Evolutionary conservation across 2,888 invertebrate genomes (phyloP).

Genomic region (Aleiodes leptofemur): DNA sequence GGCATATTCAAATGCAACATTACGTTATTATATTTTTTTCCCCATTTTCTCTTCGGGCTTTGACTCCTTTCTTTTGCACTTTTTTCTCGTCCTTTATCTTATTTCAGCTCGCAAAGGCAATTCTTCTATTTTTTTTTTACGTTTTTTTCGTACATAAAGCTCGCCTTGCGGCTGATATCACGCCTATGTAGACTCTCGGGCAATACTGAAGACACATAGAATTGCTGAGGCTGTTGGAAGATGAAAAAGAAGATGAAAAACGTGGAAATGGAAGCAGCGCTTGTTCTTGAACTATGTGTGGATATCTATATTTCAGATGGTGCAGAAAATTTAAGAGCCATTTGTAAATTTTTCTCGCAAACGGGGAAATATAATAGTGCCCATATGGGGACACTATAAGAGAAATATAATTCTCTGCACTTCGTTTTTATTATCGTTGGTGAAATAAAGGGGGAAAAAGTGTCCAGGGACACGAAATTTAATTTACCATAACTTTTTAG

Average conservation of each 20-base stretch:
- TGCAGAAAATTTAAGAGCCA: not conserved
- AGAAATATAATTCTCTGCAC: not conserved
- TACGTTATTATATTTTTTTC: slow-evolving; percentile 18
- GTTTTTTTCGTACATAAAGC: slow-evolving; percentile 21
- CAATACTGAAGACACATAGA: slow-evolving; percentile 10
- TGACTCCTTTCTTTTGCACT: not conserved
- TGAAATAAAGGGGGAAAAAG: not conserved
- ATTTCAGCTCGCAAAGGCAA: not conserved
- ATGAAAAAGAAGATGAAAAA: slow-evolving; percentile 14
- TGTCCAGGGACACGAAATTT: too few relatives aligned
- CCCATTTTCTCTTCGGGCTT: not conserved
- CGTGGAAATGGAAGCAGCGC: too few relatives aligned
- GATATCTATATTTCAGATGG: not conserved
- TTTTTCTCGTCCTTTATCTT: not conserved
- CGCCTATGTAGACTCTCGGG: slow-evolving; percentile 34
- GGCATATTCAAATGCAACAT: slow-evolving; percentile 31
- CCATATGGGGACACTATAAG: not conserved
- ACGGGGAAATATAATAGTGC: not conserved
- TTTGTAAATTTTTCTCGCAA: not conserved
- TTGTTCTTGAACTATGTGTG: slow-evolving; percentile 11
- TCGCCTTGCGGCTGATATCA: slow-evolving; percentile 34
- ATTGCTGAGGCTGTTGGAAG: not conserved
- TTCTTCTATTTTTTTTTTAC: not conserved
- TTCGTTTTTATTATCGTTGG: not conserved
- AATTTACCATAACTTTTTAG: too few relatives aligned